phyloP scores from a whole-genome alignment of 1,140 invertebrate species.

The Bombus haemorrhoidalis region DNA sequence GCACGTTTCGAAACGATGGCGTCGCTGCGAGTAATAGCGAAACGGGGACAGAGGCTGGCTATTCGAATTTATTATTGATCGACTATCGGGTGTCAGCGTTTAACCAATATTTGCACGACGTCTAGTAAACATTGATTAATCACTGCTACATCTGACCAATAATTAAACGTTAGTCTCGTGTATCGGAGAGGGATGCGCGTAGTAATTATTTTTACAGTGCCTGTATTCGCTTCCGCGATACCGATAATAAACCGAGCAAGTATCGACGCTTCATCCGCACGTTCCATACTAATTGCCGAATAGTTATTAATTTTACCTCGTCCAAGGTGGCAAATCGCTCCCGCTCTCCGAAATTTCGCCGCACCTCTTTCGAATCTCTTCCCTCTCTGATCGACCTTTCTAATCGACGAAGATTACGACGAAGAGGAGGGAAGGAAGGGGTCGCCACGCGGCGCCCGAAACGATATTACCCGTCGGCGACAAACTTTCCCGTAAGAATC shows the following conservation, averaged over 20 bases:
- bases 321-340: not conserved
- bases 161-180: not conserved
- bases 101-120: conserved; percentile 27
- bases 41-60: not conserved
- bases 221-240: not conserved
- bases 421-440: too few species aligned
- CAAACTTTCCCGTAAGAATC: not conserved
- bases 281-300: not conserved
- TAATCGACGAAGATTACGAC: too few species aligned
- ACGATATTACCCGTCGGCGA: not conserved
- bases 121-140: conserved; percentile 33
- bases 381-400: too few species aligned
- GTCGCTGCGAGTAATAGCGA: not conserved
- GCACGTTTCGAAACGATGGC: not conserved
- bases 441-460: not conserved
- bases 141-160: conserved; percentile 16
- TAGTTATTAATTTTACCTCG: not conserved
- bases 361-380: not conserved
- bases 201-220: not conserved
- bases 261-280: not conserved
- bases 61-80: conserved; percentile 38
- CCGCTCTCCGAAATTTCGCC: too few species aligned
- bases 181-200: not conserved
- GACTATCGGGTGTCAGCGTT: conserved; percentile 29
- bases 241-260: not conserved